Evolutionary conservation across 2,113 vertebrate species (phyloP), one percentile per base, ranked within the genome.

Genomic region (Lates calcarifer): DNA sequence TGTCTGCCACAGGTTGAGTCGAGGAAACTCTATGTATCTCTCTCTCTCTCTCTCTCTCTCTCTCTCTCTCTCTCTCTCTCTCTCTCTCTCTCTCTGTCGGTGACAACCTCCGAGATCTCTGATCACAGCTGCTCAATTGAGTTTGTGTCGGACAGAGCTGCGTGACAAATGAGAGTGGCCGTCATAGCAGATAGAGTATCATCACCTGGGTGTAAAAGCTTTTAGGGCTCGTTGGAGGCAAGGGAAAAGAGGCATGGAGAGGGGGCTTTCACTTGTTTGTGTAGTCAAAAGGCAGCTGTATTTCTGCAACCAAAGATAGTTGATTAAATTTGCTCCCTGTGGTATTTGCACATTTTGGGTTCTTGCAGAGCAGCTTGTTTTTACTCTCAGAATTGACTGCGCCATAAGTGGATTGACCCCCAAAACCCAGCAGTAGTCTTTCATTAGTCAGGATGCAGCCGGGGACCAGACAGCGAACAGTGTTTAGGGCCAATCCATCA

Each of bases 371-470:
- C 74, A 85, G 81, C 77, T 87, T 90, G 77, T 82, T 89, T 89
- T 90, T 90, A 53, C 87, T 87, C 75, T 60, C 35, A 12, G 75
- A 85, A 90, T 84, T 88, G 90, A 86, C 87, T 81, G 81, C 18
- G 62, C 77, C 80, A 60, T 87, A 92, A 92, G 90, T 91, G 90
- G 87, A 93, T 91, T 90, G 90, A 92, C 89, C 90, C 90, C 83
- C 53, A 77, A 87, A 86, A 88, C 86, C 79, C 87, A 87, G 91
- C 90, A 85, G 90, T 84, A 85, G 87, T 87, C 90, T 88, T 91
- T 89, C 88, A 91, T 88, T 87, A 88, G 87, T 79, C 81, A 76
- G 79, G 77, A 87, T 86, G 80, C 82, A 88, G 84, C 71, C 67
- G 5, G 76, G 79, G 78, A 87, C 65, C 81, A 91, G 87, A 87